Evolutionary conservation across 2,888 invertebrate species (phyloP).

Genomic region (Apoderus coryli): DNA sequence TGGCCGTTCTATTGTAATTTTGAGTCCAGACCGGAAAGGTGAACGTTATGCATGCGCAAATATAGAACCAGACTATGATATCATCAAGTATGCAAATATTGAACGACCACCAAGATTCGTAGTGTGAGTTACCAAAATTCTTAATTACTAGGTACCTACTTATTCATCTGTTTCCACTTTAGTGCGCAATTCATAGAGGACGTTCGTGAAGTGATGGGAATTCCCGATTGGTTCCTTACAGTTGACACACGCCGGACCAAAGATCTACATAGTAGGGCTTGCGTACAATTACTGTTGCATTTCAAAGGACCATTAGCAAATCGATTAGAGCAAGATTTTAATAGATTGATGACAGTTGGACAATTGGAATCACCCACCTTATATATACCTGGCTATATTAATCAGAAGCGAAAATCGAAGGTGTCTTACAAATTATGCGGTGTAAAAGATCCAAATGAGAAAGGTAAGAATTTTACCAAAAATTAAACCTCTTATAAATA

Average conservation of each 20-base stretch:
- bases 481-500: background rate
- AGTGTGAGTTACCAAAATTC: slow-evolving; percentile 51
- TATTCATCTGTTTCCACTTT: slow-evolving; percentile 21
- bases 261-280: slow-evolving; percentile 59
- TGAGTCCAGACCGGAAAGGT: slow-evolving; percentile 54
- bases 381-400: slow-evolving; percentile 60
- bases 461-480: slow-evolving; percentile 30
- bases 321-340: slow-evolving; percentile 67
- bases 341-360: slow-evolving; percentile 57
- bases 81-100: slow-evolving; percentile 77
- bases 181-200: slow-evolving; percentile 77
- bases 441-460: slow-evolving; percentile 59
- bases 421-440: slow-evolving; percentile 66
- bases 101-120: slow-evolving; percentile 79
- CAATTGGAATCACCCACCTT: slow-evolving; percentile 60
- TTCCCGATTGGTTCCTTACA: slow-evolving; percentile 80
- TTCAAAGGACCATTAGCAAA: slow-evolving; percentile 73
- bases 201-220: slow-evolving; percentile 64
- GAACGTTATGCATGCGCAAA: slow-evolving; percentile 81
- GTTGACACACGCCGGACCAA: slow-evolving; percentile 72
- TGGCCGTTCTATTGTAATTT: slow-evolving; percentile 73
- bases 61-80: slow-evolving; percentile 79
- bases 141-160: too few relatives aligned
- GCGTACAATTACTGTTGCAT: slow-evolving; percentile 74
- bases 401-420: slow-evolving; percentile 53